Evolutionary conservation across 1,140 invertebrate species (phyloP).

Genomic region (Zaprionus taronus): DNA sequence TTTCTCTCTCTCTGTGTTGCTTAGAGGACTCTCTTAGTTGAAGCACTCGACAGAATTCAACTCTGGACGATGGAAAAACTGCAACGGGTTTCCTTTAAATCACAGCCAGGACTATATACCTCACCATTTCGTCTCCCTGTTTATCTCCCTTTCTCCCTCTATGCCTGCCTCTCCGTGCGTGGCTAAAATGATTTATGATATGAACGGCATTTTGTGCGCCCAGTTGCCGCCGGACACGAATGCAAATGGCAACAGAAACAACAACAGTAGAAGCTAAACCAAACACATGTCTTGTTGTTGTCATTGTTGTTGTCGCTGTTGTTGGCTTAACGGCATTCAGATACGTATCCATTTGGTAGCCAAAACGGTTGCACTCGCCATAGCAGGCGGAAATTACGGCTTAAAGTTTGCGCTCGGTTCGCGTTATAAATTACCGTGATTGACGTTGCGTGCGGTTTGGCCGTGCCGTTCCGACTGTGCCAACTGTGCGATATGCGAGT

Average conservation of each 20-base stretch:
- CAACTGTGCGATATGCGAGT: slow-evolving; percentile 21
- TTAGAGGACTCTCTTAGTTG: not conserved
- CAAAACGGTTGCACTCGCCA: slow-evolving; percentile 41
- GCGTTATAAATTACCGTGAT: slow-evolving; percentile 72
- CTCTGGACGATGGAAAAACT: not conserved
- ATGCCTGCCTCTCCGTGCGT: not conserved
- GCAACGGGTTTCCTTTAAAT: not conserved
- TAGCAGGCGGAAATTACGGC: slow-evolving; percentile 70
- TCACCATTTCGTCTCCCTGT: not conserved
- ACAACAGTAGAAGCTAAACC: slow-evolving; percentile 23
- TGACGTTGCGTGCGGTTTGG: slow-evolving; percentile 58
- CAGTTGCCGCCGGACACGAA: slow-evolving; percentile 40
- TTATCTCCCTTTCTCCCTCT: not conserved
- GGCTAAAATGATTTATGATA: slow-evolving; percentile 72
- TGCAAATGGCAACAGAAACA: slow-evolving; percentile 46
- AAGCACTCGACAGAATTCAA: not conserved
- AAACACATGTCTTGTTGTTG: slow-evolving; percentile 21
- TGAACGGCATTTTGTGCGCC: slow-evolving; percentile 51
- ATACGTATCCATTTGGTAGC: slow-evolving; percentile 16
- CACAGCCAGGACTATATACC: not conserved
- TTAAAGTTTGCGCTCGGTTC: slow-evolving; percentile 52
- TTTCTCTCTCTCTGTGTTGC: not conserved
- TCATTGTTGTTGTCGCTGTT: not conserved
- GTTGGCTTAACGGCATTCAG: slow-evolving; percentile 14
- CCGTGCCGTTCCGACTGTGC: not conserved